These are phyloP conservation scores for Fistularia tabacaria DNA, from an alignment of 2,797 vertebrate genomes.

Conservation along the genomic window DNA sequence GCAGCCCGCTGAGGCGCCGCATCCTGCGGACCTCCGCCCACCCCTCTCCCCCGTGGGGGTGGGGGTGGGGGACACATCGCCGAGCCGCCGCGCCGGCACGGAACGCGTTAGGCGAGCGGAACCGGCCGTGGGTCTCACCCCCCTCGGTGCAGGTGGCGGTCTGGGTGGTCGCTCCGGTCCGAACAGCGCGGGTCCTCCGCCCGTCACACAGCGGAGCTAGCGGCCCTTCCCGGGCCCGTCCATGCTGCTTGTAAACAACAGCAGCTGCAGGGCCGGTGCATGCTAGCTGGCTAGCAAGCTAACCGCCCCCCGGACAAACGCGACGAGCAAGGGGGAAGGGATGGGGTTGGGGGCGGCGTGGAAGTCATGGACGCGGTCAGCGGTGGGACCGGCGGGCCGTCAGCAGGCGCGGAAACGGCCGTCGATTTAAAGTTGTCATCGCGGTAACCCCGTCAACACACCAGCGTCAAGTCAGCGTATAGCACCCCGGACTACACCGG, in stretches of 20 bases:
- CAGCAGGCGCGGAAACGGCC: too few species aligned
- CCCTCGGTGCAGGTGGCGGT: background rate
- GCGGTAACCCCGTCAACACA: constrained; percentile 37
- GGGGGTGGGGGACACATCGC: too few species aligned
- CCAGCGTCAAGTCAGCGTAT: constrained; percentile 17
- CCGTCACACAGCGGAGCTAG: constrained; percentile 26
- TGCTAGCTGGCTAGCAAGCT: constrained; percentile 40
- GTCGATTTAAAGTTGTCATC: constrained; percentile 57
- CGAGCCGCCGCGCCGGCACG: too few species aligned
- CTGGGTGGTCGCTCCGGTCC: constrained; percentile 5
- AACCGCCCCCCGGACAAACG: background rate
- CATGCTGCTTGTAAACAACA: constrained; percentile 62
- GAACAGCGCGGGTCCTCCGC: constrained; percentile 32
- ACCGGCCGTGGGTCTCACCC: background rate
- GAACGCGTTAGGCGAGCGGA: too few species aligned
- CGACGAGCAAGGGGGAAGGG: background rate
- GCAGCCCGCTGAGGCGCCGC: too few species aligned
- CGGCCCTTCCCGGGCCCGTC: constrained; percentile 52
- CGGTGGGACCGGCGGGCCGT: background rate
- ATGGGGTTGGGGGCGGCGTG: background rate
- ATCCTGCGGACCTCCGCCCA: too few species aligned
- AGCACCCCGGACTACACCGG: constrained; percentile 9
- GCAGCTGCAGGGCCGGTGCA: constrained; percentile 34
- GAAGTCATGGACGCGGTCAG: too few species aligned
- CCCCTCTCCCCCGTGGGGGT: too few species aligned